phyloP scores from a whole-genome alignment of 2,888 invertebrate genomes.

The Limnephilus rhombicus region DNA sequence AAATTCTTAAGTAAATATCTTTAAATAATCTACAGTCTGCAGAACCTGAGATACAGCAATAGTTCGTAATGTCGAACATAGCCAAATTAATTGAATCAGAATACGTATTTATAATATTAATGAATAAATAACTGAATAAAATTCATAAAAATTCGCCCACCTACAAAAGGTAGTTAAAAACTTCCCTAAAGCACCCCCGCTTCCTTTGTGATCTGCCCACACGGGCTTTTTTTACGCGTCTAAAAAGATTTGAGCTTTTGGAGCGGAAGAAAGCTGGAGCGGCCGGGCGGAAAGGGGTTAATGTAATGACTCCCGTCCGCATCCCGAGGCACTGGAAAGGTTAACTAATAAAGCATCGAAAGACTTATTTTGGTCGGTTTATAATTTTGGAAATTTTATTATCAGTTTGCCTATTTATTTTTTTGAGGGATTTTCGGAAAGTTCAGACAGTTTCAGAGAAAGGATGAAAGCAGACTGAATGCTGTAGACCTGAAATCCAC shows the following conservation, averaged over 20 bases:
- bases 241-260: not conserved
- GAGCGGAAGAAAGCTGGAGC: conserved; percentile 13
- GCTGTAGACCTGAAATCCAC: too few species aligned
- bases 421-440: too few species aligned
- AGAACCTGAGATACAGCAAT: too few species aligned
- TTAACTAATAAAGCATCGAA: not conserved
- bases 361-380: not conserved
- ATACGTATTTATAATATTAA: too few species aligned
- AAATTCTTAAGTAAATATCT: too few species aligned
- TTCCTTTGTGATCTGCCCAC: not conserved
- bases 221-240: not conserved
- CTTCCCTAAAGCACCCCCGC: not conserved
- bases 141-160: not conserved
- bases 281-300: not conserved
- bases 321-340: not conserved
- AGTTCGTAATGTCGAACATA: too few species aligned
- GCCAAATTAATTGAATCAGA: too few species aligned
- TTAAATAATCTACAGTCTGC: too few species aligned
- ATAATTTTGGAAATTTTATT: not conserved
- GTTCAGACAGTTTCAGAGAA: too few species aligned
- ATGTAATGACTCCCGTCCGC: not conserved
- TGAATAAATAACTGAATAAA: not conserved
- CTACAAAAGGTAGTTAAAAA: not conserved
- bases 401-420: not conserved
- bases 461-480: too few species aligned